These are phyloP conservation scores for Oceanites oceanicus DNA, from an alignment of 2,113 vertebrate genomes.

Conservation along the genomic window DNA sequence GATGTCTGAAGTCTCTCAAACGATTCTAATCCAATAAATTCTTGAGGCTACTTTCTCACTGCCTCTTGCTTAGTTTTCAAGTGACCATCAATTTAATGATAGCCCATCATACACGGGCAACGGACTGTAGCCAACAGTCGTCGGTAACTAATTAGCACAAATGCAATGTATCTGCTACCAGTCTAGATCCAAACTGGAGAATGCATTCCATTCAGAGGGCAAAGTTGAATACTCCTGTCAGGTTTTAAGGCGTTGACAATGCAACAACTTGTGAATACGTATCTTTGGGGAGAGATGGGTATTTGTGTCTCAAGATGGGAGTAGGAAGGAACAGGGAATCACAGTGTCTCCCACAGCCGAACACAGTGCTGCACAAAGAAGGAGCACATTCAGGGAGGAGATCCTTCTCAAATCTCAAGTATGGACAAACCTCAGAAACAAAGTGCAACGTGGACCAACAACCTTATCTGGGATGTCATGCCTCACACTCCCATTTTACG, in stretches of 20 bases:
- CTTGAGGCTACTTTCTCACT: neutral
- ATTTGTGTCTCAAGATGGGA: neutral
- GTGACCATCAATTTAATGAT: neutral
- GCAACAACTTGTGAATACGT: neutral
- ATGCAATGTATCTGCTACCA: neutral
- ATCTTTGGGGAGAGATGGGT: neutral
- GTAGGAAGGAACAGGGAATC: neutral
- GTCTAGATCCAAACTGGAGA: neutral
- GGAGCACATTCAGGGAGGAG: neutral
- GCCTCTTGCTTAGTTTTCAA: neutral
- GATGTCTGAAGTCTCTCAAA: neutral
- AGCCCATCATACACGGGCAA: neutral
- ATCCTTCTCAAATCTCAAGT: neutral
- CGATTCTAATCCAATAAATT: neutral
- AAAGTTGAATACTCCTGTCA: neutral
- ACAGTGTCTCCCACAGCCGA: neutral
- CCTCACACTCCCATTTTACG: neutral
- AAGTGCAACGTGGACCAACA: neutral
- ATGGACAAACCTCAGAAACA: neutral
- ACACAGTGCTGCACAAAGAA: neutral
- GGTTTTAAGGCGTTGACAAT: neutral
- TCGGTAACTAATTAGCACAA: neutral
- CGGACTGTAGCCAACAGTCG: neutral
- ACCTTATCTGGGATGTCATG: neutral
- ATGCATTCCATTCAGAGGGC: neutral